Conservation (phyloP, 1,140 invertebrate species). For the Globodera ellingtonae region DNA sequence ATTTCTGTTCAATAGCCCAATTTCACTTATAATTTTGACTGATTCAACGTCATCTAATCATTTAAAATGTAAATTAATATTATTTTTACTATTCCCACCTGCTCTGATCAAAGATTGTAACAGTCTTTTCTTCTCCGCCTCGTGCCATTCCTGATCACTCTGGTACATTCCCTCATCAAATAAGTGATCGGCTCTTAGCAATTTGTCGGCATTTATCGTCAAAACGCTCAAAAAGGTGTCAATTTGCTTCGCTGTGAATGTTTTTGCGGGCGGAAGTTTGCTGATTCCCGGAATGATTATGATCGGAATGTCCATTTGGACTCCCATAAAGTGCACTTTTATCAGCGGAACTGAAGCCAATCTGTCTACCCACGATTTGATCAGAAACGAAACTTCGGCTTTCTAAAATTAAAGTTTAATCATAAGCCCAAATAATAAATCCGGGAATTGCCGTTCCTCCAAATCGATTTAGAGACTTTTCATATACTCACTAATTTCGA, state of each 20-base stretch:
- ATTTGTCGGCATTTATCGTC: background rate
- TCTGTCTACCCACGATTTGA: background rate
- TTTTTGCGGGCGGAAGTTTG: background rate
- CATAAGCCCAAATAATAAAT: too few relatives aligned
- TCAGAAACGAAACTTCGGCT: background rate
- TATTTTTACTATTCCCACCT: background rate
- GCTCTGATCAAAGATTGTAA: background rate
- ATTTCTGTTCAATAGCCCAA: background rate
- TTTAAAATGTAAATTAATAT: background rate
- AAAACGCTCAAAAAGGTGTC: background rate
- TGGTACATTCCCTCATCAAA: background rate
- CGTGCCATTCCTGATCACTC: background rate
- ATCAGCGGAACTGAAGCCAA: background rate
- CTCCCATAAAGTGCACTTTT: background rate
- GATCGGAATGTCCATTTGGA: background rate
- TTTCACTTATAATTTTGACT: background rate
- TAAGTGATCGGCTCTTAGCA: background rate
- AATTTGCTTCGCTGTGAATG: background rate
- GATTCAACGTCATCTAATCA: background rate
- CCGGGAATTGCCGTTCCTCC: too few relatives aligned
- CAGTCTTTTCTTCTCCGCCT: background rate
- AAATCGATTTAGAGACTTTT: too few relatives aligned
- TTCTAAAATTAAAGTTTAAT: background rate
- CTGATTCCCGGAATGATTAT: background rate
- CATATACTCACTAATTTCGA: too few relatives aligned